Evolutionary conservation across 2,113 vertebrate genomes (phyloP), one percentile per base, ranked within the genome.

Genomic region (Lepus americanus): DNA sequence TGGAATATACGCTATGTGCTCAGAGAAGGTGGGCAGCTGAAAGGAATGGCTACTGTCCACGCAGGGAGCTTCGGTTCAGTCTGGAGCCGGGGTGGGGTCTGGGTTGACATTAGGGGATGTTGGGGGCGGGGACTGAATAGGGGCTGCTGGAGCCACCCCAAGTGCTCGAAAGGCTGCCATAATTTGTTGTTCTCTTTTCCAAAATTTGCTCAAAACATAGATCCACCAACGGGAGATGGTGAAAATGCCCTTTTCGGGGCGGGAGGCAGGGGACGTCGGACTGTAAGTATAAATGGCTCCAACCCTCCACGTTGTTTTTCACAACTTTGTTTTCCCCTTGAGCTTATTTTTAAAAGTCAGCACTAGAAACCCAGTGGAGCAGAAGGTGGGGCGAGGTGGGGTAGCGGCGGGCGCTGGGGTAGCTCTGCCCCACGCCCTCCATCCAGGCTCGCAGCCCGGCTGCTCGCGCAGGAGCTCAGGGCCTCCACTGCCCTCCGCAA

Each of bases 271-370:
- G 55, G 19, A 59, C 17, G 55, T 63, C 33, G 55, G 69, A 81
- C 51, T 93, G 87, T 88, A 87, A 96, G 67, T 90, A 76, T 25
- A 79, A 87, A 92, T 90, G 22, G 13, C 59, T 77, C 78, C 87
- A 91, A 9, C 11, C 36, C 44, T 92, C 95, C 84, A 33, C 17
- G 33, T 64, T 81, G 64, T 73, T 85, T 95, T 70, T 74, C 70
- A 53, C 69, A 74, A 87, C 10, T 82, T 72, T 89, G 80, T 88
- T 96, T 85, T 51, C 39, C 64, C 31, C 33, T 90, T 69, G 84
- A 92, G 79, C 59, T 87, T 96, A 80, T 94, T 92, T 89, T 70
- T 9, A 16, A 92, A 94, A 95, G 82, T 39, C 80, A 78, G 49
- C 86, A 27, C 11, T 55, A 16, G 81, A 87, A 82, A 53, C 66